phyloP scores from a whole-genome alignment of 2,888 invertebrate genomes.

The Schizaphis graminum region DNA sequence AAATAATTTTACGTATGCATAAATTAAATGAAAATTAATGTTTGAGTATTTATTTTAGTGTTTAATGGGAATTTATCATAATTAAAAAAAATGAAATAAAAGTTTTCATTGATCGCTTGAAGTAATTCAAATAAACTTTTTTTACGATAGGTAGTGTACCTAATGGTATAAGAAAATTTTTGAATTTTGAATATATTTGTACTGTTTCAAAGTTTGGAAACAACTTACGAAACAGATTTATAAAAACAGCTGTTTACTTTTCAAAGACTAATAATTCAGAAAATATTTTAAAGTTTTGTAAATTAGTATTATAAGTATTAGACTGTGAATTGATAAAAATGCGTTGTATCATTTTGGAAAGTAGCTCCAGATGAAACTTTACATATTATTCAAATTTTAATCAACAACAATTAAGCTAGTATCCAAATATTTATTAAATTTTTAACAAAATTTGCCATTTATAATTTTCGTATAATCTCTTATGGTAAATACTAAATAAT shows the following conservation, averaged over 20 bases:
- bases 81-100: neutral
- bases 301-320: conserved; percentile 16
- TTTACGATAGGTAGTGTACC: neutral
- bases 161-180: neutral
- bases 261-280: conserved; percentile 21
- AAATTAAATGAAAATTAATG: neutral
- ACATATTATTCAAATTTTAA: neutral
- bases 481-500: neutral
- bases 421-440: neutral
- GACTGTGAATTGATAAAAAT: neutral
- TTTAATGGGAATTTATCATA: neutral
- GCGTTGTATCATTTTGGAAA: neutral
- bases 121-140: neutral
- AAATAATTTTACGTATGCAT: neutral
- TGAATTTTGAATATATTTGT: conserved; percentile 1
- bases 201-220: neutral
- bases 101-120: neutral
- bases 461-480: neutral
- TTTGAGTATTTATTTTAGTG: neutral
- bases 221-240: neutral
- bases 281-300: conserved; percentile 10
- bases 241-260: conserved; percentile 9
- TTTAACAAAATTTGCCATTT: neutral
- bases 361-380: neutral
- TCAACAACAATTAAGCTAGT: neutral